These are phyloP conservation scores for Crotalus tigris DNA, from an alignment of 2,113 vertebrate genomes.

Conservation along the genomic window DNA sequence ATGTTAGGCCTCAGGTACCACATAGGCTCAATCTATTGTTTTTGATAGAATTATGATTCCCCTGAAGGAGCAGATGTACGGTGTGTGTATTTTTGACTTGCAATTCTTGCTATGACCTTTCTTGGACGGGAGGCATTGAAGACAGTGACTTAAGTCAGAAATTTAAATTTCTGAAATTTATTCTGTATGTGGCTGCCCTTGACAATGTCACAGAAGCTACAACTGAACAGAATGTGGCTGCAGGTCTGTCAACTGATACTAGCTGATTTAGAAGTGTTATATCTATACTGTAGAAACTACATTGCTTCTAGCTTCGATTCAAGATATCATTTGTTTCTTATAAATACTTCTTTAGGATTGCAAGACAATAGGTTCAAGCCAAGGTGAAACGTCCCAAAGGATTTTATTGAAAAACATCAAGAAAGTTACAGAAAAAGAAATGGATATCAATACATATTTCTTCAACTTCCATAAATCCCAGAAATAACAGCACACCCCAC, in stretches of 20 bases:
- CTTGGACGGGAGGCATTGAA: background rate
- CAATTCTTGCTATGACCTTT: background rate
- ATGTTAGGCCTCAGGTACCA: background rate
- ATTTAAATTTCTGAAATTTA: background rate
- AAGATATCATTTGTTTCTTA: background rate
- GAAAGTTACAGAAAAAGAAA: background rate
- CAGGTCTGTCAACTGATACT: background rate
- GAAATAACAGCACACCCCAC: background rate
- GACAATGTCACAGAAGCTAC: background rate
- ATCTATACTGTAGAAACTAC: background rate
- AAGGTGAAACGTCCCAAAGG: background rate
- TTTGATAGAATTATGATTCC: background rate
- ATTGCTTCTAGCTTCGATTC: background rate
- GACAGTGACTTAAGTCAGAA: background rate
- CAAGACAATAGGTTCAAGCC: background rate
- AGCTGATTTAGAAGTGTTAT: background rate
- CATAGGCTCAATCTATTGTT: background rate
- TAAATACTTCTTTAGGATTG: background rate
- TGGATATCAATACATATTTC: background rate
- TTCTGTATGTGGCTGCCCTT: background rate
- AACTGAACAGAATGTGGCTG: background rate
- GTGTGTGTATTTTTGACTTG: background rate
- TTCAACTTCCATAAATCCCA: background rate
- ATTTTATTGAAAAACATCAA: background rate
- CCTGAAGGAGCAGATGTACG: background rate